phyloP scores from a whole-genome alignment of 1,140 invertebrate species.

The Lepidurus apus region DNA sequence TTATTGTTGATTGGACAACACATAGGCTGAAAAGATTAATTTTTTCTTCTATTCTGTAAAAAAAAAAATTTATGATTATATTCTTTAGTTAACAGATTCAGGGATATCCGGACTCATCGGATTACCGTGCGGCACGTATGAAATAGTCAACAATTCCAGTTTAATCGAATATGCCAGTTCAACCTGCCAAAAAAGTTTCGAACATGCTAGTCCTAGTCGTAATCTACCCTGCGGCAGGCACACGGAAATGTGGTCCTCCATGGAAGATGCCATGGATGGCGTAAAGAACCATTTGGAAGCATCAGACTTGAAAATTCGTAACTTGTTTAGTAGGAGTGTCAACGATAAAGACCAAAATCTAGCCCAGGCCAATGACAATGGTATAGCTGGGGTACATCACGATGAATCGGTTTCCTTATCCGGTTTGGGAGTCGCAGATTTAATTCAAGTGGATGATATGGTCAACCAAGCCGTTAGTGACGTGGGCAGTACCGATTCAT shows the following conservation, averaged over 20 bases:
- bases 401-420: neutral
- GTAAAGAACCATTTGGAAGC: neutral
- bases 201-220: neutral
- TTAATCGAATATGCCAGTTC: neutral
- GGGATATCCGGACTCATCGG: constrained; percentile 31
- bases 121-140: constrained; percentile 34
- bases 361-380: neutral
- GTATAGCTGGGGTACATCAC: neutral
- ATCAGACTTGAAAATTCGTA: neutral
- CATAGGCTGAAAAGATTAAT: too few species aligned
- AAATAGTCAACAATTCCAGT: constrained; percentile 30
- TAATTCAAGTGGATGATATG: neutral
- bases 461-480: neutral
- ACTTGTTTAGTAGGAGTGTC: neutral
- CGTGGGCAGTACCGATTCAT: neutral
- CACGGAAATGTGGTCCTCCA: neutral
- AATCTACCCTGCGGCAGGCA: neutral
- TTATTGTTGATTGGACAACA: too few species aligned
- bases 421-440: neutral
- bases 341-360: neutral
- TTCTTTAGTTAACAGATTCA: constrained; percentile 30
- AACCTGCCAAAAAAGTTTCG: neutral
- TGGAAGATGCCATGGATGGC: neutral
- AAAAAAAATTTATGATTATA: too few species aligned
- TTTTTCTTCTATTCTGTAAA: too few species aligned